phyloP scores from a whole-genome alignment of 37 sponge, comb jelly and placozoan genomes.

The Oopsacas minuta region DNA sequence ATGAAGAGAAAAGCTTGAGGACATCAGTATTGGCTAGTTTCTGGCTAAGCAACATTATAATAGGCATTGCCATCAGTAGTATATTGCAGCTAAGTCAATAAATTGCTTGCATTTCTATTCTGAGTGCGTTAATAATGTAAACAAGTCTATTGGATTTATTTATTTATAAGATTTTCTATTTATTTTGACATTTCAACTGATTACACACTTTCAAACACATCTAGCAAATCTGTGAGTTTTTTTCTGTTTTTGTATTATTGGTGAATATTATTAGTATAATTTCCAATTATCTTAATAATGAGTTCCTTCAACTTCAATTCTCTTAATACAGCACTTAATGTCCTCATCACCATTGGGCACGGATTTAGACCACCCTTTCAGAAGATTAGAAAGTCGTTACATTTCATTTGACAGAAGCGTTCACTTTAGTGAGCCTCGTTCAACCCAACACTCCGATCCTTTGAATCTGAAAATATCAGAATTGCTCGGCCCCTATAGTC shows the following conservation, averaged over 20 bases:
- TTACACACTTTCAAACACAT: no score
- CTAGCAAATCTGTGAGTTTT: not conserved
- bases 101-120: not conserved
- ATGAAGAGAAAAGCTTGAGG: no score
- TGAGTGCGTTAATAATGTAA: not conserved
- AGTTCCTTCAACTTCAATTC: no score
- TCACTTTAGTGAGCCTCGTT: not conserved
- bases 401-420: not conserved
- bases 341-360: not conserved
- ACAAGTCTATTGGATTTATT: not conserved
- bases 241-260: no score
- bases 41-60: not conserved
- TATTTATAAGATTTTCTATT: no score
- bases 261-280: no score
- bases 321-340: constrained; percentile 10
- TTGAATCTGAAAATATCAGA: not conserved
- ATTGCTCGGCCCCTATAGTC: not conserved
- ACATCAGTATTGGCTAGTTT: not conserved
- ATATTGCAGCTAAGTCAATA: not conserved
- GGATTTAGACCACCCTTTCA: not conserved
- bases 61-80: not conserved
- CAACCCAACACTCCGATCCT: not conserved
- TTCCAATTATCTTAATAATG: no score
- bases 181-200: no score
- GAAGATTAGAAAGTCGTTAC: not conserved